Percentiles rank a stretch among this genome's conserved stretches.
Conservation (phyloP, 1,140 invertebrate species). For the Riptortus pedestris region DNA sequence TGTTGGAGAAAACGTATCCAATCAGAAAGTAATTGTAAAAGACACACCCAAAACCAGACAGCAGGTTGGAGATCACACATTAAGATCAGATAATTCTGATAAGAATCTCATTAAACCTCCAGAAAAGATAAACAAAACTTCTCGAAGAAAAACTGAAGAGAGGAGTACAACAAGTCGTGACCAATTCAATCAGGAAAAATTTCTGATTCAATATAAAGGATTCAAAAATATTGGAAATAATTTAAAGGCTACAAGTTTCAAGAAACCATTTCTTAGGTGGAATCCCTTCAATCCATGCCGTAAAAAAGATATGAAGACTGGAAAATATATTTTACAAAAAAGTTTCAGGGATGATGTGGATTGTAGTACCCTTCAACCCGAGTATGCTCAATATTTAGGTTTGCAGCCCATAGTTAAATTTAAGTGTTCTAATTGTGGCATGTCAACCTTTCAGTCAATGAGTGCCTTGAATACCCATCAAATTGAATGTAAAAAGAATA, state of each 20-base stretch:
- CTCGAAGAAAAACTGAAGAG: neutral
- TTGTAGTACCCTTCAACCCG: slow-evolving; percentile 35
- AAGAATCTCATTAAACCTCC: too few species aligned
- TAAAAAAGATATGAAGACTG: slow-evolving; percentile 13
- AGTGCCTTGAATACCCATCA: slow-evolving; percentile 50
- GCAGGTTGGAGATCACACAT: too few species aligned
- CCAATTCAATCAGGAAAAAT: too few species aligned
- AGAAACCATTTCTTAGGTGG: slow-evolving; percentile 3
- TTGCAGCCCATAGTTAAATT: slow-evolving; percentile 54
- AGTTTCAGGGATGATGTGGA: slow-evolving; percentile 15
- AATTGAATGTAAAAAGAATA: slow-evolving; percentile 42
- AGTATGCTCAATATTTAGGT: slow-evolving; percentile 61
- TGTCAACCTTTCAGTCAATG: slow-evolving; percentile 46
- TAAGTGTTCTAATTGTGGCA: slow-evolving; percentile 52
- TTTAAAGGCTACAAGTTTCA: too few species aligned
- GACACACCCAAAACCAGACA: too few species aligned
- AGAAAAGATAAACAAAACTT: too few species aligned
- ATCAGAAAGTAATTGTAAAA: too few species aligned
- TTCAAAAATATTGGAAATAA: slow-evolving; percentile 19
- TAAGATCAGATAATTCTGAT: too few species aligned
- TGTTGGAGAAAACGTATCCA: too few species aligned
- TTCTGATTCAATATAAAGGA: slow-evolving; percentile 23
- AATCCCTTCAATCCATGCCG: slow-evolving; percentile 25
- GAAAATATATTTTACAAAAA: neutral
- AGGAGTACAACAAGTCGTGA: too few species aligned